phyloP scores from a whole-genome alignment of 2,113 vertebrate species.

The Pyrgilauda ruficollis region DNA sequence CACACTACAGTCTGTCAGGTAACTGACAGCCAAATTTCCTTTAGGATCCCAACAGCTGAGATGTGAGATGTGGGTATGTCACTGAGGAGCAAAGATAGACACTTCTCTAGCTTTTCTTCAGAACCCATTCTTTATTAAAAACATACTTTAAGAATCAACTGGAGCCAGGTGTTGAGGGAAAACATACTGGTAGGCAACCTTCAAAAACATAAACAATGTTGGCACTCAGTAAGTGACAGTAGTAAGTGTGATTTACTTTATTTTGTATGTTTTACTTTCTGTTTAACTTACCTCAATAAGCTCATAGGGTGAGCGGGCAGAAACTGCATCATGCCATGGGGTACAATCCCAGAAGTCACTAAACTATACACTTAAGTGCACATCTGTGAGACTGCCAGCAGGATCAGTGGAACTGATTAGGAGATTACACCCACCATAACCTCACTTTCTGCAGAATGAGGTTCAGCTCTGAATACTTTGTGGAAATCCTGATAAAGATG shows the following conservation, averaged over 20 bases:
- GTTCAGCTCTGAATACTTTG: background rate
- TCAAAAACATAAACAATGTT: background rate
- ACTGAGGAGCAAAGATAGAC: background rate
- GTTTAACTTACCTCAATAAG: background rate
- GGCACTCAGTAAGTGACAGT: background rate
- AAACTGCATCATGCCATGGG: background rate
- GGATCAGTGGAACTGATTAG: background rate
- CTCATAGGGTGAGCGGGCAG: background rate
- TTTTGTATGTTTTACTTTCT: background rate
- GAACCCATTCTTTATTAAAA: background rate
- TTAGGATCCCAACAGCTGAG: background rate
- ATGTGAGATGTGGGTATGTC: accelerated
- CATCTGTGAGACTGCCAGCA: background rate
- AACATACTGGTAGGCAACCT: background rate
- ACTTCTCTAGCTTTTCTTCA: background rate
- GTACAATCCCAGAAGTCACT: background rate
- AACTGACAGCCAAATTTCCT: background rate
- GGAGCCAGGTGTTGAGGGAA: background rate
- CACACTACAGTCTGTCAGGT: background rate
- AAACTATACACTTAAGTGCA: accelerated
- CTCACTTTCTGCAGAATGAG: background rate
- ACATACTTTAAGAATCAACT: background rate
- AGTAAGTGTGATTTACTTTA: background rate
- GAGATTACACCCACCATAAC: background rate
- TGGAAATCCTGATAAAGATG: background rate